Base-by-base conservation (phyloP, 2,113 vertebrate genomes). In the Pristiophorus japonicus region DNA sequence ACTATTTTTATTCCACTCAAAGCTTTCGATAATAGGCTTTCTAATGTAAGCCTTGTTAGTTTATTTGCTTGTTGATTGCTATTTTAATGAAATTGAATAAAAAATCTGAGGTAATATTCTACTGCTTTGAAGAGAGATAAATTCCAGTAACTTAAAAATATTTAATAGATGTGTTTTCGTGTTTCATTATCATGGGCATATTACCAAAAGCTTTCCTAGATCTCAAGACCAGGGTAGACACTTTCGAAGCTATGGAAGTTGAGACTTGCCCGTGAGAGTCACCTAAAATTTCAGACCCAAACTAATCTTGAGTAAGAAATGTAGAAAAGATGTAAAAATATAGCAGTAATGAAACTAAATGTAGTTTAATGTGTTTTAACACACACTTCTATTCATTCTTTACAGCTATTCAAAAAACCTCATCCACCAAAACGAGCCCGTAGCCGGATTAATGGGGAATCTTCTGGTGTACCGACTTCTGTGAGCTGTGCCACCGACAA, bases 371-470 rank as follows among this genome's bases (percentile, higher is more conserved):
- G 42, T 51, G 4, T 34, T 70, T 94, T 73, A 94, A 47, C 45
- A 2, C 14, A 16, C 11, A 59, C 51, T 70, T 94, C 5, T 73
- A 22, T 51, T 70, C 7, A 45, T 14, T 95, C 38, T 27, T 96
- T 96, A 95, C 97, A 99, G 99, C 97, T 99, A 65, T 99, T 99
- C 96, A 99, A 99, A 97, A 99, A 99, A 62, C 99, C 99, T 22
- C 99, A 99, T 95, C 99, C 99, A n/a, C 99, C 99, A 0, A 99
- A 99, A 96, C 98, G 99, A 0, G 99, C 99, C 0, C 98, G 98
- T 95, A 98, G 98, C 95, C 98, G 98, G 94, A 97, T 98, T 65
- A 99, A 99, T 0, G 99, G 99, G 12, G 99, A 99, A 94, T n/a
- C 95, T 0, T 96, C 97, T 0, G 97, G 98, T 11, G 14, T 98